Evolutionary conservation across 2,113 vertebrate species (phyloP), one percentile per base, ranked within the genome.

Genomic region (Syngnathus typhle): DNA sequence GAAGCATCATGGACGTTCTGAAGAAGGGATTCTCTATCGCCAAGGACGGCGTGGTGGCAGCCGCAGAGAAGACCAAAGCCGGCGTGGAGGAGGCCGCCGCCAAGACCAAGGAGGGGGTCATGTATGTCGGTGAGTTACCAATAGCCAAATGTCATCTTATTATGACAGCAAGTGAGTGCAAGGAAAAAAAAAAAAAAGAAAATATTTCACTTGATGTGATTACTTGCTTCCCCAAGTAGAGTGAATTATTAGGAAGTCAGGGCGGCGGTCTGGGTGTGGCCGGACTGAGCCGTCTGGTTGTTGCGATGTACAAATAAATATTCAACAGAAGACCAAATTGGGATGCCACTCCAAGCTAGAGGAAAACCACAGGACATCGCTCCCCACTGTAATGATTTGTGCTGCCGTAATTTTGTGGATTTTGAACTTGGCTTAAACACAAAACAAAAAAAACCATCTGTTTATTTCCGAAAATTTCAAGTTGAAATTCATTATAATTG

Each of bases 91-190:
- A 96, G 71, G 96, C 95, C 0, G 96, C 96, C 0, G 90, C 93
- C 86, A 98, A 94, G 88, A 98, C 96, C 87, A 98, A 97, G 86
- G 95, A 98, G 85, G 95, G 96, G n/a, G 96, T 98, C 81, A 88
- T 96, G 91, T 96, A 95, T 70, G 94, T 88, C 0, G 86, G 86
- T 88, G 67, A 84, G 85, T 68, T 64, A 68, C 15, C 15, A 56
- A 38, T 68, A 12, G 8, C 4, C 18, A 60, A 4, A 18, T 36
- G 13, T 36, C 18, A 6, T 7, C 19, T 60, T 6, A 5, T n/a
- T 5, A 59, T 7, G 36, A 39, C 9, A 19, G 18, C 2, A 19
- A 37, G 32, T 32, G 5, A 15, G 54, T 3, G 27, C 12, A 55
- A 32, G 27, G 27, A 32, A 32, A 32, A 32, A 32, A 32, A 32